Evolutionary conservation across 2,888 invertebrate genomes (phyloP).

Genomic region (Helobdella robusta): DNA sequence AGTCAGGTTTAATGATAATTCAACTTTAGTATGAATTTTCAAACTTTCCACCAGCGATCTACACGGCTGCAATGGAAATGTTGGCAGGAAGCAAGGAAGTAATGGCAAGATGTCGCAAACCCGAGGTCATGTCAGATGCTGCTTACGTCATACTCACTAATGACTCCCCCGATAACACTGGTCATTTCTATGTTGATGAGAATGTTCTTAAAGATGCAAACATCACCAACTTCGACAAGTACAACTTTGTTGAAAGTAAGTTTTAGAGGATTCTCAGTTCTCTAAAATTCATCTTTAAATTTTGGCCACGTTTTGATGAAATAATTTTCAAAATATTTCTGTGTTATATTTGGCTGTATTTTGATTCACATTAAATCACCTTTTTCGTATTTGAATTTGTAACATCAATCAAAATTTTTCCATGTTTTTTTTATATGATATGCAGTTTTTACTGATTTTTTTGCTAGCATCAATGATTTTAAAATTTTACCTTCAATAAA

Average conservation of each 20-base stretch:
- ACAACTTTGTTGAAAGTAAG: slow-evolving; percentile 47
- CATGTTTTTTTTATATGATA: no score
- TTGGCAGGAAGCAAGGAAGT: slow-evolving; percentile 56
- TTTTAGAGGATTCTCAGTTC: background rate
- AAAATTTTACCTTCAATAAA: no score
- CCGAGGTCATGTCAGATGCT: slow-evolving; percentile 79
- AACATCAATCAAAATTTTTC: no score
- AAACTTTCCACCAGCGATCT: slow-evolving; percentile 59
- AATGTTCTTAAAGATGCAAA: slow-evolving; percentile 69
- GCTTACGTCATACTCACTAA: slow-evolving; percentile 71
- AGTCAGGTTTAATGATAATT: no score
- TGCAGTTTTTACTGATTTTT: no score
- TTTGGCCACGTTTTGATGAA: no score
- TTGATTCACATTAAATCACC: no score
- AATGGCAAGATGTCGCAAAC: slow-evolving; percentile 61
- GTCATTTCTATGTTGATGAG: slow-evolving; percentile 87
- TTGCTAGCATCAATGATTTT: no score
- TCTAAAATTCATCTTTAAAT: background rate
- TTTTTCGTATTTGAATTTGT: no score
- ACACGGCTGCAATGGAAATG: slow-evolving; percentile 71
- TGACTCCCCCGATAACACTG: slow-evolving; percentile 68
- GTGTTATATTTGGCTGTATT: no score
- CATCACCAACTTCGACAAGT: slow-evolving; percentile 70
- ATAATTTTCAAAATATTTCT: no score
- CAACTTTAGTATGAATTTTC: background rate